Evolutionary conservation across 2,113 vertebrate genomes (phyloP).

Genomic region (Pseudolaguvia tuberculata): DNA sequence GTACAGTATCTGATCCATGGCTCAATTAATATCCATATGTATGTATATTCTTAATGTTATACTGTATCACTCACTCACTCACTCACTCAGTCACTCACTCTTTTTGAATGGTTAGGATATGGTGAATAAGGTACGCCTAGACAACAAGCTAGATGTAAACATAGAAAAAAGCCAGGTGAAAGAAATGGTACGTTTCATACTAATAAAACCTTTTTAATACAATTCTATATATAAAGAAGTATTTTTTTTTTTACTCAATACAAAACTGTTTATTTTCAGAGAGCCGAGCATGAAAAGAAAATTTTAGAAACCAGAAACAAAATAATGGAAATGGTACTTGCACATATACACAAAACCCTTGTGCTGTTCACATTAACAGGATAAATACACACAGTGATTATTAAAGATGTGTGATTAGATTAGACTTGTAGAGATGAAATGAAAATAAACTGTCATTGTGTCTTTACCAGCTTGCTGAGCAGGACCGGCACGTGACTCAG

Average conservation of each 20-base stretch:
- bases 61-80: background rate
- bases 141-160: slow-evolving; percentile 83
- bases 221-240: too few relatives aligned
- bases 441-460: background rate
- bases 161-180: slow-evolving; percentile 88
- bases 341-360: background rate
- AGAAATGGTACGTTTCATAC: slow-evolving; percentile 78
- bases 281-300: slow-evolving; percentile 80
- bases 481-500: slow-evolving; percentile 82
- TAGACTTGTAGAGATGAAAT: too few relatives aligned
- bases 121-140: slow-evolving; percentile 81
- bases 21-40: background rate
- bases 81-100: background rate
- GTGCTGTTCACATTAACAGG: too few relatives aligned
- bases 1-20: background rate
- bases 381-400: too few relatives aligned
- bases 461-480: slow-evolving; percentile 77
- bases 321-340: slow-evolving; percentile 85
- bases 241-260: too few relatives aligned
- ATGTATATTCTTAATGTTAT: background rate
- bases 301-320: slow-evolving; percentile 81
- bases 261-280: slow-evolving; percentile 62
- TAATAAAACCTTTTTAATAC: background rate
- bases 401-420: too few relatives aligned
- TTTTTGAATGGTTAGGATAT: slow-evolving; percentile 74